Evolutionary conservation across 1,140 invertebrate genomes (phyloP).

Genomic region (Bombus confusus): DNA sequence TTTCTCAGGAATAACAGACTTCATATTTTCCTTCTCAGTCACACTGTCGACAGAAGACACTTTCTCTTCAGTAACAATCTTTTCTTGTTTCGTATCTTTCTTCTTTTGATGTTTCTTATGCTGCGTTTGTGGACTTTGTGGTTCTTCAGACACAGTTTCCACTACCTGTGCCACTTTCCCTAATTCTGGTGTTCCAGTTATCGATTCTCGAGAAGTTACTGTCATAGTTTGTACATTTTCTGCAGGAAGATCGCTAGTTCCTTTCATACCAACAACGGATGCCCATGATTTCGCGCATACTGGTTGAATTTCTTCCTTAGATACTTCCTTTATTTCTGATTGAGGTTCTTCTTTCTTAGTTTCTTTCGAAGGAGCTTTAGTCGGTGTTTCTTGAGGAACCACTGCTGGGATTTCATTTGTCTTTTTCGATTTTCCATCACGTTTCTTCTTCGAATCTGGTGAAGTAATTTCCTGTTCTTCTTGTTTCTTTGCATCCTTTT

Average conservation of each 20-base stretch:
- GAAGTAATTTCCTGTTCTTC: slow-evolving; percentile 14
- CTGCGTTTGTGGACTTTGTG: slow-evolving; percentile 2
- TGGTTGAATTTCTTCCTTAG: slow-evolving; percentile 39
- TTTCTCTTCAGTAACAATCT: background rate
- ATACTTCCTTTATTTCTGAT: background rate
- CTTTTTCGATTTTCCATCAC: slow-evolving; percentile 23
- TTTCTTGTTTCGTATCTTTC: slow-evolving; percentile 10
- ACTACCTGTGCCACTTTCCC: background rate
- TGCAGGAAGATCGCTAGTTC: background rate
- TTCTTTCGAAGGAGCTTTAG: slow-evolving; percentile 5
- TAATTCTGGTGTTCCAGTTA: background rate
- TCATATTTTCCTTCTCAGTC: slow-evolving; percentile 2
- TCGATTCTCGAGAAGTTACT: background rate
- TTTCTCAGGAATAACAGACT: slow-evolving; percentile 23
- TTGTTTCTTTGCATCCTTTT: slow-evolving; percentile 42
- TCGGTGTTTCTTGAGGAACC: background rate
- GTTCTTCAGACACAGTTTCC: background rate
- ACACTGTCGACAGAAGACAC: background rate
- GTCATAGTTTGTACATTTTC: slow-evolving; percentile 1
- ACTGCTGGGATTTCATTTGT: background rate
- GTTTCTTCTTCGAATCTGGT: slow-evolving; percentile 22
- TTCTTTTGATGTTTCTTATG: slow-evolving; percentile 40
- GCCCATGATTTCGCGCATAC: slow-evolving; percentile 68
- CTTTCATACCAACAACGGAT: slow-evolving; percentile 57
- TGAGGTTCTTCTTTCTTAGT: background rate